These are phyloP conservation scores for Julus scandinavius DNA, from an alignment of 2,888 invertebrate species.

Conservation along the genomic window DNA sequence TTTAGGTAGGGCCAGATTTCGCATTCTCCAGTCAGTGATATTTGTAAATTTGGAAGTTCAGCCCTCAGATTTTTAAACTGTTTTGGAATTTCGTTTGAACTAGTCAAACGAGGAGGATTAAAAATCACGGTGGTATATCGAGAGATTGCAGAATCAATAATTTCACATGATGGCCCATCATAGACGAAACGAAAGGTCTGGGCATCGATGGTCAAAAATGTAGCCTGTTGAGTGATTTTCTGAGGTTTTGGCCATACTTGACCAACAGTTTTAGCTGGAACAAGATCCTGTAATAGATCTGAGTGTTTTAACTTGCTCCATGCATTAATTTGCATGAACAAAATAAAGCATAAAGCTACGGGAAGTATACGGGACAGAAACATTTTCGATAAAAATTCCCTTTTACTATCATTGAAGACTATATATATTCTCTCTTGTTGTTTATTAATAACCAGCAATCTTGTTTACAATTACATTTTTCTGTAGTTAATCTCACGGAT, in stretches of 20 bases:
- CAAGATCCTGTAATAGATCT: neutral
- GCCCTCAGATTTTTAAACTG: slow-evolving; percentile 61
- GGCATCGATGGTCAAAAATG: slow-evolving; percentile 63
- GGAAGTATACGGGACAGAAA: neutral
- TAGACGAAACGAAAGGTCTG: slow-evolving; percentile 62
- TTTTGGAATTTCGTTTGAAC: neutral
- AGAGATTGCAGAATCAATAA: slow-evolving; percentile 70
- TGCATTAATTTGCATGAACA: neutral
- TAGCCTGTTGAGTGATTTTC: slow-evolving; percentile 58
- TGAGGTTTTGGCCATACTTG: slow-evolving; percentile 78
- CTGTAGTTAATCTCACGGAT: neutral
- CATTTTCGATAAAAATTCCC: neutral
- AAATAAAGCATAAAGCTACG: neutral
- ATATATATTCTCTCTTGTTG: neutral
- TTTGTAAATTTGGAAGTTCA: slow-evolving; percentile 69
- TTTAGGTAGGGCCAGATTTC: slow-evolving; percentile 74
- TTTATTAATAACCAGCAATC: neutral
- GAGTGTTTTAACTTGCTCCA: neutral
- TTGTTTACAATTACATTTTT: neutral
- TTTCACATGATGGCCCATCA: slow-evolving; percentile 69
- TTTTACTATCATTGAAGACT: slow-evolving; percentile 61
- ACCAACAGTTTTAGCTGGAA: slow-evolving; percentile 65
- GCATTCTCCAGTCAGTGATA: slow-evolving; percentile 73
- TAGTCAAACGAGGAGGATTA: slow-evolving; percentile 54
- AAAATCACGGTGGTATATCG: slow-evolving; percentile 70